Percentiles rank a stretch among this genome's conserved stretches.
Conservation (phyloP, 2,888 invertebrate genomes). For the Blomia tropicalis region DNA sequence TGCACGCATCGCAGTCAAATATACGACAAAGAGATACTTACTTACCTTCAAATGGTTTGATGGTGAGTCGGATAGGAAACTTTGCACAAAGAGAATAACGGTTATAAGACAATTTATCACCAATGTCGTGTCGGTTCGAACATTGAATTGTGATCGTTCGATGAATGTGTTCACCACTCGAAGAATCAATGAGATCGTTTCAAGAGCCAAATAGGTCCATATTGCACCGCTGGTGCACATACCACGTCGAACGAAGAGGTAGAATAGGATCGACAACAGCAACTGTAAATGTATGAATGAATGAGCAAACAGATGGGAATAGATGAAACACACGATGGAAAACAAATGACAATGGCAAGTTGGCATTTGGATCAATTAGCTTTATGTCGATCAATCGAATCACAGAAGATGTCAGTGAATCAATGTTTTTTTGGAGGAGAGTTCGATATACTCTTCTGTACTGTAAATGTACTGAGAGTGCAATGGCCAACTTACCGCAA, state of each 20-base stretch:
- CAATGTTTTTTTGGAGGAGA: neutral
- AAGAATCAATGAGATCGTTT: neutral
- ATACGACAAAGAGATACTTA: too few relatives aligned
- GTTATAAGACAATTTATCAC: conserved; percentile 10
- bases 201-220: conserved; percentile 20
- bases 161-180: neutral
- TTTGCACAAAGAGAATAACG: neutral
- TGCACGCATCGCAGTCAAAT: too few relatives aligned
- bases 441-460: too few relatives aligned
- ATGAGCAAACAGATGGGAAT: too few relatives aligned
- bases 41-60: neutral
- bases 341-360: too few relatives aligned
- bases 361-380: too few relatives aligned
- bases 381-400: conserved; percentile 1
- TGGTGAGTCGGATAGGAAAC: conserved; percentile 12
- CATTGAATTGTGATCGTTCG: neutral
- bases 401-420: neutral
- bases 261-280: neutral
- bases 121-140: neutral
- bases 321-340: too few relatives aligned
- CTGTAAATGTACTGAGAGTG: too few relatives aligned
- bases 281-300: too few relatives aligned
- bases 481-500: conserved; percentile 1
- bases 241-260: neutral
- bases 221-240: conserved; percentile 20